Conservation (phyloP, 2,113 vertebrate genomes). For the Andinoacara biseriatus region DNA sequence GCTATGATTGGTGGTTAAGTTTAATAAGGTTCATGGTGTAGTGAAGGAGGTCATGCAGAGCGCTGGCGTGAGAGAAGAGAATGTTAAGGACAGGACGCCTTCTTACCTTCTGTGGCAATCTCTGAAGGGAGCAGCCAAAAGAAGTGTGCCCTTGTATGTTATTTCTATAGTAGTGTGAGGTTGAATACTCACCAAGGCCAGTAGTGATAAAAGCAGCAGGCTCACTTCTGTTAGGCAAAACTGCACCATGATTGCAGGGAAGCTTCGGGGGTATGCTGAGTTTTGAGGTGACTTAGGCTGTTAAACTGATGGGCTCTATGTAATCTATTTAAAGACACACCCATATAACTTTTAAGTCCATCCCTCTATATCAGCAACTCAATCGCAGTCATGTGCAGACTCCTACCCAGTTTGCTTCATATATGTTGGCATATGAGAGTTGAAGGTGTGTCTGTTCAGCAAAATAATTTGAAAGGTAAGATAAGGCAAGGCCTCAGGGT, state of each 20-base stretch:
- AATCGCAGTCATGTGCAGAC: neutral
- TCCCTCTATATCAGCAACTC: neutral
- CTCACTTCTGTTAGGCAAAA: neutral
- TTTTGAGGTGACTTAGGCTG: neutral
- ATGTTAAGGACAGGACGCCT: too few species aligned
- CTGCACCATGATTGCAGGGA: conserved; percentile 28
- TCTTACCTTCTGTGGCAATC: too few species aligned
- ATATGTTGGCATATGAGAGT: conserved; percentile 6
- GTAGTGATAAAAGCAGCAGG: conserved; percentile 40
- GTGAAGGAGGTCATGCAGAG: too few species aligned
- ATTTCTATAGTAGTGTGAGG: neutral
- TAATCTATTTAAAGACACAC: conserved; percentile 15
- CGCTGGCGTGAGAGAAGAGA: too few species aligned
- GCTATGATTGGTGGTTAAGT: neutral
- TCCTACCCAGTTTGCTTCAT: neutral
- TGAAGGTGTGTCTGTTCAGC: conserved; percentile 37
- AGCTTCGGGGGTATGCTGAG: neutral
- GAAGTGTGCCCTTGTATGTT: neutral
- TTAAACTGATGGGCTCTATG: neutral
- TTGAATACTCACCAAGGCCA: conserved; percentile 61
- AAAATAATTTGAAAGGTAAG: neutral
- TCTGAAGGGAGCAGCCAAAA: neutral
- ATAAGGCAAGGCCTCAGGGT: neutral
- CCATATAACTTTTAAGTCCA: neutral
- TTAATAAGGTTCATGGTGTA: too few species aligned